A percentile compares a stretch with the other conserved stretches of the same genome.
Conservation (phyloP, 2,113 vertebrate genomes). For the Anarrhichthys ocellatus region DNA sequence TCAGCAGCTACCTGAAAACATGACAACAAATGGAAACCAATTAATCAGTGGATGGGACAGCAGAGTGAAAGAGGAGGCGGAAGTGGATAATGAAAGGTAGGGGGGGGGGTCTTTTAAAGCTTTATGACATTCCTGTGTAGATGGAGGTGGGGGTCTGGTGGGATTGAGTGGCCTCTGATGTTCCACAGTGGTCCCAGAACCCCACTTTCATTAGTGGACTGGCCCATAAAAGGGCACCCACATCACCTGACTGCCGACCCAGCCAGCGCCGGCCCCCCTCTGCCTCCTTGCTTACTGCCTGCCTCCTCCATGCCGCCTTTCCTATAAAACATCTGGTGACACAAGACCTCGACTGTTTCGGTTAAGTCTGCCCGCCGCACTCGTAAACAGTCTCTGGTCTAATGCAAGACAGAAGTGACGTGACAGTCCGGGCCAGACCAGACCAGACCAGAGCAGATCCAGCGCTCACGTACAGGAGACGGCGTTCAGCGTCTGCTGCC, state of each 20-base stretch:
- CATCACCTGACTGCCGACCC: slow-evolving; percentile 89
- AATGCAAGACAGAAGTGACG: slow-evolving; percentile 73
- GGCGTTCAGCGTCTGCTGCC: slow-evolving; percentile 17
- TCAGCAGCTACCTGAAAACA: slow-evolving; percentile 51
- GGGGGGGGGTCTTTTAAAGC: slow-evolving; percentile 91
- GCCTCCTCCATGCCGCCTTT: slow-evolving; percentile 62
- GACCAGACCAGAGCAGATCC: slow-evolving; percentile 46
- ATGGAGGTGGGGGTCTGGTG: slow-evolving; percentile 85
- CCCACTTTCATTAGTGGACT: slow-evolving; percentile 89
- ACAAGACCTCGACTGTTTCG: slow-evolving; percentile 79
- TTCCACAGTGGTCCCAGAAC: slow-evolving; percentile 88
- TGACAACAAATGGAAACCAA: slow-evolving; percentile 87
- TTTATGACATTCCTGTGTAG: slow-evolving; percentile 93
- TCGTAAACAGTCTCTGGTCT: slow-evolving; percentile 77
- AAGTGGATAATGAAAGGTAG: slow-evolving; percentile 89
- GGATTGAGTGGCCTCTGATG: slow-evolving; percentile 90
- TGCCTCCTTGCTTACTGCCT: slow-evolving; percentile 62
- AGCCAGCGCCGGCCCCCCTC: slow-evolving; percentile 79
- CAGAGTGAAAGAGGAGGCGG: slow-evolving; percentile 55
- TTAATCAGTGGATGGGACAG: slow-evolving; percentile 78
- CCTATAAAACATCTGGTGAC: slow-evolving; percentile 82
- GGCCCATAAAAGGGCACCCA: slow-evolving; percentile 88
- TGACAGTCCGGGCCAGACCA: slow-evolving; percentile 53
- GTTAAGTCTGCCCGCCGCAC: slow-evolving; percentile 59
- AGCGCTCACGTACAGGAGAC: slow-evolving; percentile 25